Base-by-base conservation (phyloP, 2,888 invertebrate genomes). In the Rhopalosiphum nymphaeae region DNA sequence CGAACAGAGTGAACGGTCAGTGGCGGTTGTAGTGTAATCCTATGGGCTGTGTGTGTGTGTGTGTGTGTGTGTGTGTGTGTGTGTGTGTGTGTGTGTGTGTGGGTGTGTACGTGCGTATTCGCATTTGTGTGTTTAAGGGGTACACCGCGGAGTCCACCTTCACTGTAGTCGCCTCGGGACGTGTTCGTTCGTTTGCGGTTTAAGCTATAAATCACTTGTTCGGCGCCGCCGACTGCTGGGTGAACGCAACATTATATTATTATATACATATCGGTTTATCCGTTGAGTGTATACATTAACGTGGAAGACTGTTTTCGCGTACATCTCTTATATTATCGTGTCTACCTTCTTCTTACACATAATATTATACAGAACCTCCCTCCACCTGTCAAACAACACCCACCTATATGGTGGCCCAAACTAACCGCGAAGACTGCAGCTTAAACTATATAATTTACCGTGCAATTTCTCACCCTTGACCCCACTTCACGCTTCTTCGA, bases 191-290 rank as follows among this genome's bases (percentile, higher is more conserved):
- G 46, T 25, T 29, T n/a, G 90, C 36, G 67, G 46, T 90, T 36
- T 49, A 25, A 21, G 67, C 90, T 46, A 90, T 90, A 90, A 90
- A 90, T 90, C 90, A 90, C 67, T 57, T n/a, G 44, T 53, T 46
- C 67, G 36, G n/a, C 90, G 16, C 56, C 42, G 26, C 89, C 13
- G 89, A 42, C 10, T 13, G 89, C 25, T 46, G 89, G 57, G 29
- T 46, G n/a, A n/a, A n/a, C 29, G 46, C 46, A 26, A 67, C 46
- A 29, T 67, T 49, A 61, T 46, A 90, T 87, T 49, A n/a, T 21
- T 49, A 49, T 36, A 67, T n/a, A 29, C 67, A 67, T n/a, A 78
- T 78, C 78, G 36, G 7, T 21, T 26, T n/a, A 78, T 78, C 78
- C 78, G 16, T 21, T 26, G 89, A 42, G 89, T 57, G 57, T 57